phyloP scores from a whole-genome alignment of 2,888 invertebrate genomes.

The Conchocele bisecta region DNA sequence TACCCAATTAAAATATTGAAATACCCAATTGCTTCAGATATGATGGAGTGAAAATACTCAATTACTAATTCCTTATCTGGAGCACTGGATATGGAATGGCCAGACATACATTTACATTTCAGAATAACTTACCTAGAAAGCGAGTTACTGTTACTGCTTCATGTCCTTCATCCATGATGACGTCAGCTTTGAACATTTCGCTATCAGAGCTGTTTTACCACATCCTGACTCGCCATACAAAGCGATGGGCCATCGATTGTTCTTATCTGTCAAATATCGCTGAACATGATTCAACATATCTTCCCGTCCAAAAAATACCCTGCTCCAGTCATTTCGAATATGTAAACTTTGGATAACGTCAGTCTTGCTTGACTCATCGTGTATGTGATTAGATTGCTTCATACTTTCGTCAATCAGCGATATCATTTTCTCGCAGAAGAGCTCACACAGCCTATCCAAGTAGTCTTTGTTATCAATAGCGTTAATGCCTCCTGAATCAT shows the following conservation, averaged over 20 bases:
- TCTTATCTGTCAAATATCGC: slow-evolving; percentile 36
- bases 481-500: slow-evolving; percentile 60
- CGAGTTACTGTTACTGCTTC: slow-evolving; percentile 65
- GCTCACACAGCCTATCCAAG: slow-evolving; percentile 53
- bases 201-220: slow-evolving; percentile 77
- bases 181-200: slow-evolving; percentile 62
- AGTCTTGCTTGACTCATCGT: slow-evolving; percentile 60
- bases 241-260: slow-evolving; percentile 58
- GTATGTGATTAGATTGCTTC: slow-evolving; percentile 15
- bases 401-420: slow-evolving; percentile 65
- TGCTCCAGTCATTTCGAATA: slow-evolving; percentile 58
- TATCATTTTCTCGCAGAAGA: slow-evolving; percentile 64
- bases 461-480: slow-evolving; percentile 60
- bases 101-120: neutral
- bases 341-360: slow-evolving; percentile 67
- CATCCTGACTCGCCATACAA: slow-evolving; percentile 75
- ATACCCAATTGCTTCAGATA: no score
- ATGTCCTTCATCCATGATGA: slow-evolving; percentile 57
- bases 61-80: no score
- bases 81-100: no score
- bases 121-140: slow-evolving; percentile 69
- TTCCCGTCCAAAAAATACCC: slow-evolving; percentile 68
- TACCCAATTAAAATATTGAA: no score
- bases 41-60: no score
- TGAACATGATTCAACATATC: slow-evolving; percentile 51